Conservation (phyloP, 2,888 invertebrate species). For the Aspidiotus rigidus region DNA sequence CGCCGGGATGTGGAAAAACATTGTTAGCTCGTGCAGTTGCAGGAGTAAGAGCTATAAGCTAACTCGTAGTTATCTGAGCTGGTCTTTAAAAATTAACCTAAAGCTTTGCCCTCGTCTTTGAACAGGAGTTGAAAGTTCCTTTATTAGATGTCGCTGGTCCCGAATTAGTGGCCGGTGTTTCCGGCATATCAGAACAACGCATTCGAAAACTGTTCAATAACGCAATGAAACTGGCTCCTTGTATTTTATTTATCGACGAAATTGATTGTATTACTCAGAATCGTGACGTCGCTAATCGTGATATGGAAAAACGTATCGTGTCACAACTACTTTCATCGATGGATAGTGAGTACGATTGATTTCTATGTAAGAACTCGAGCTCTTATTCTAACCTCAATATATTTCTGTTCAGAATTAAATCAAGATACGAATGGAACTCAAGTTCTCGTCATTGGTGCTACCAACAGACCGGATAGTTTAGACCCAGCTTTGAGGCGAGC, state of each 20-base stretch:
- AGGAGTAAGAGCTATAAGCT: constrained; percentile 50
- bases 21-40: constrained; percentile 72
- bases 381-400: neutral
- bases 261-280: constrained; percentile 93
- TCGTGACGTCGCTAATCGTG: constrained; percentile 78
- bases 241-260: constrained; percentile 89
- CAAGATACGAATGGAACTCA: constrained; percentile 50
- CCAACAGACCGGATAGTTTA: constrained; percentile 82
- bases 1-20: constrained; percentile 90
- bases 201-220: constrained; percentile 84
- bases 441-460: constrained; percentile 87
- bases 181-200: constrained; percentile 90
- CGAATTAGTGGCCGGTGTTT: constrained; percentile 86
- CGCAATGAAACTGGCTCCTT: constrained; percentile 63
- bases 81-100: neutral
- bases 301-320: constrained; percentile 93
- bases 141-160: constrained; percentile 82
- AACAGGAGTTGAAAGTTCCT: constrained; percentile 69
- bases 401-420: constrained; percentile 44
- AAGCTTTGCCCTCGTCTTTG: neutral
- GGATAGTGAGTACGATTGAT: constrained; percentile 54
- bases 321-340: constrained; percentile 82
- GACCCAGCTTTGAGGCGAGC: constrained; percentile 87
- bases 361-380: neutral
- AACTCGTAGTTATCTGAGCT: neutral